These are phyloP conservation scores for Pachymerium ferrugineum DNA, from an alignment of 2,888 invertebrate genomes.

Conservation along the genomic window DNA sequence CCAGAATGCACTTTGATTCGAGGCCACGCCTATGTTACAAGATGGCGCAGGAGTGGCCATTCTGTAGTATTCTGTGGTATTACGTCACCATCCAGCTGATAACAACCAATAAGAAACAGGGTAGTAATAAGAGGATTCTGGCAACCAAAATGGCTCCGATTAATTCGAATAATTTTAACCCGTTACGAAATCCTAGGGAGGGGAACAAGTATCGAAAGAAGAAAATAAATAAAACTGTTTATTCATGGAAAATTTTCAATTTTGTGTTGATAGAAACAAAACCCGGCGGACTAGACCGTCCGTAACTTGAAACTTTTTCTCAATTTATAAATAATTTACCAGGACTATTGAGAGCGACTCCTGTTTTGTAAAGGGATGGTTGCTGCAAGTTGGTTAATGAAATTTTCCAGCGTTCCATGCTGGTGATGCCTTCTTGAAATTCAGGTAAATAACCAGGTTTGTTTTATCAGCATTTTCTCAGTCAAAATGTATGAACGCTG, in stretches of 20 bases:
- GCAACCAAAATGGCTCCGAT: not conserved
- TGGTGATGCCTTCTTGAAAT: not conserved
- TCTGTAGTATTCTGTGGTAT: too few species aligned
- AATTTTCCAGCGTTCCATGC: constrained; percentile 13
- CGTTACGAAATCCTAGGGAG: too few species aligned
- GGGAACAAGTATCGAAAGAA: too few species aligned
- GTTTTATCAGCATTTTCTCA: not conserved
- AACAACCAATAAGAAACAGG: not conserved
- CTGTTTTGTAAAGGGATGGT: constrained; percentile 1
- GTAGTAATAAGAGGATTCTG: not conserved
- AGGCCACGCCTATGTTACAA: too few species aligned
- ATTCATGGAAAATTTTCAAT: not conserved
- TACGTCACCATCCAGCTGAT: not conserved
- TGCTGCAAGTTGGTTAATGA: not conserved
- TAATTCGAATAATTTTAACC: too few species aligned
- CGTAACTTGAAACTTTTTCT: not conserved
- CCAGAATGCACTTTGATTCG: too few species aligned
- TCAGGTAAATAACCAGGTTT: not conserved
- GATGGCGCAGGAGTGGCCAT: too few species aligned
- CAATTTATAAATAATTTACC: not conserved
- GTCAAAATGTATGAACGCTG: not conserved
- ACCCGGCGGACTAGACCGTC: not conserved
- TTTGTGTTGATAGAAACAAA: not conserved
- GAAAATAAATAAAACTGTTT: too few species aligned
- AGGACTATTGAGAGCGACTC: constrained; percentile 9